These are phyloP conservation scores for Hylia prasina DNA, from an alignment of 2,113 vertebrate genomes.

Conservation along the genomic window DNA sequence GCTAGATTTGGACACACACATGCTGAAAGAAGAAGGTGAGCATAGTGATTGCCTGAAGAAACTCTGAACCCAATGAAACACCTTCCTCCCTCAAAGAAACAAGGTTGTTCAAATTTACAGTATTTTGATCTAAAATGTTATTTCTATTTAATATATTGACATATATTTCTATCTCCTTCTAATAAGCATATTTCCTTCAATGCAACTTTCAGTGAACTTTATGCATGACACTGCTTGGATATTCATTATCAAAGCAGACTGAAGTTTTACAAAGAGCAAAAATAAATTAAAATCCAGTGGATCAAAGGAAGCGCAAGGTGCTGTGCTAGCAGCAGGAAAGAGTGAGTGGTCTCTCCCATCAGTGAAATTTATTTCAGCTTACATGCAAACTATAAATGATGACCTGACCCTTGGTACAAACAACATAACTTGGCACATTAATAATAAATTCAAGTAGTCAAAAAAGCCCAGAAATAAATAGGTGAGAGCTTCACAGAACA, in stretches of 20 bases:
- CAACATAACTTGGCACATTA: constrained; percentile 17
- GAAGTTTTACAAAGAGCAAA: constrained; percentile 48
- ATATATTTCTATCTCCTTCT: neutral
- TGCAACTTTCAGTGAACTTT: constrained; percentile 19
- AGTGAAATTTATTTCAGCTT: constrained; percentile 47
- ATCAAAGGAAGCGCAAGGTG: constrained; percentile 49
- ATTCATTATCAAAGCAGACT: constrained; percentile 60
- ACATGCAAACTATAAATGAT: constrained; percentile 29
- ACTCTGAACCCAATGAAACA: neutral
- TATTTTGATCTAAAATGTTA: neutral
- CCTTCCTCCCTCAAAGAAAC: neutral
- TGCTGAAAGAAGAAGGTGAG: neutral
- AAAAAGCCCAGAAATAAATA: constrained; percentile 14
- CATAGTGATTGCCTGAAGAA: neutral
- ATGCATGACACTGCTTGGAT: constrained; percentile 38
- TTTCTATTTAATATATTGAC: neutral
- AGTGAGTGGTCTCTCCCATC: neutral
- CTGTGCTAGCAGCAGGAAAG: neutral
- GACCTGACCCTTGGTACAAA: neutral
- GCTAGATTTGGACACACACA: neutral
- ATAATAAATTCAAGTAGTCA: constrained; percentile 39
- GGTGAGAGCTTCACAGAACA: constrained; percentile 16
- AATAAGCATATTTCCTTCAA: constrained; percentile 43
- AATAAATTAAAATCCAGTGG: constrained; percentile 66
- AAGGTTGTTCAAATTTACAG: neutral